Evolutionary conservation across 2,797 vertebrate genomes (phyloP), one percentile per base, ranked within the genome.

Genomic region (Acanthurus lineatus): DNA sequence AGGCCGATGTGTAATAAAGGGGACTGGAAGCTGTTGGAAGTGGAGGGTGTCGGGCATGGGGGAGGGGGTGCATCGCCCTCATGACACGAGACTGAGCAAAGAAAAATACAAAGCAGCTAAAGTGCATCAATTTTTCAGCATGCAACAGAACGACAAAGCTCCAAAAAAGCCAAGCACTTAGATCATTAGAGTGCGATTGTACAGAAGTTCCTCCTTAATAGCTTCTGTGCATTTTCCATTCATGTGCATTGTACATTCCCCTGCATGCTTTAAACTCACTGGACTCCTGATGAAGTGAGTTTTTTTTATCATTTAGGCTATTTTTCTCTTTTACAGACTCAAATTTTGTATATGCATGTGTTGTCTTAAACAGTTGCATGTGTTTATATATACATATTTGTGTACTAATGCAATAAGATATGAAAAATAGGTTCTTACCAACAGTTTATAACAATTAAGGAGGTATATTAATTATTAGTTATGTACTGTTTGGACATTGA

Each of bases 71-170:
- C 81, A 58, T 74, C 76, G 79, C 63, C 87, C 84, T 83, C 62
- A 38, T 58, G 74, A 85, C 82, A 84, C 42, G 56, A 77, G 64
- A 76, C 52, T 0, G 57, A 67, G 76, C 70, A 56, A 74, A 77
- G 79, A 76, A 79, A 35, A 90, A 86, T 73, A 89, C 76, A 87
- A 86, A 86, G 84, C 65, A 53, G 73, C 67, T 84, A 81, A 90
- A 94, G 89, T 91, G 91, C 84, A 90, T 88, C 83, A 64, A 88
- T 93, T 91, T 91, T 88, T 92, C 77, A 90, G 49, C 52, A 11
- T 28, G 66, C 86, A 87, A 87, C 86, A 81, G 82, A 60, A 63
- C 56, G 72, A 69, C 49, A 65, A 2, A n/a, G 40, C 64, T n/a
- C 76, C 14, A 73, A 79, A 72, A 85, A 80, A 53, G 69, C 56